Conservation (phyloP, 2,888 invertebrate genomes). For the Halocaridina rubra region DNA sequence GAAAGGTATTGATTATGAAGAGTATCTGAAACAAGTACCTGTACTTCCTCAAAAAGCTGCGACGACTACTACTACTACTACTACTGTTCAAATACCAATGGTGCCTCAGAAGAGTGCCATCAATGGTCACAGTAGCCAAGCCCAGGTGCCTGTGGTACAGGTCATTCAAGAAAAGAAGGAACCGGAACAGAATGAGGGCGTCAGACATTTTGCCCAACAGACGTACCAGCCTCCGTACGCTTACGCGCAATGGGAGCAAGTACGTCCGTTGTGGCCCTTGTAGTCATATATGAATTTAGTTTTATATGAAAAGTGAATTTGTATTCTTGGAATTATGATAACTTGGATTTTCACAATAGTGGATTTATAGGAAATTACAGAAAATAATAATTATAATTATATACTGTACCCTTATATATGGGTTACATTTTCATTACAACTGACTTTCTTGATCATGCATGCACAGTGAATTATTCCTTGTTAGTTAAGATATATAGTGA, state of each 20-base stretch:
- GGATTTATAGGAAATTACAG: no score
- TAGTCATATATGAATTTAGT: constrained; percentile 25
- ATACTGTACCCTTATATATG: no score
- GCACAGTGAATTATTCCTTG: no score
- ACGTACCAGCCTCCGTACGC: constrained; percentile 44
- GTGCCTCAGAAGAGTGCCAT: neutral
- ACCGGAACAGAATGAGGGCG: constrained; percentile 25
- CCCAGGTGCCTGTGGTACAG: constrained; percentile 1
- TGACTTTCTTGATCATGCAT: no score
- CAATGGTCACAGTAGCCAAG: constrained; percentile 17
- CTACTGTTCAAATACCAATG: neutral
- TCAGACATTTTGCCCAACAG: constrained; percentile 39
- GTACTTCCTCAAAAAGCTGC: constrained; percentile 25
- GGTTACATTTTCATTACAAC: no score
- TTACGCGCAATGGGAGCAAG: constrained; percentile 51
- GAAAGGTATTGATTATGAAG: constrained; percentile 31
- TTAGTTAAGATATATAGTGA: no score
- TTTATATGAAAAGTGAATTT: neutral
- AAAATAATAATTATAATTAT: no score
- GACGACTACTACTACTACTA: no score
- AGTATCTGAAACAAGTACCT: constrained; percentile 31
- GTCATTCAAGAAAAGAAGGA: constrained; percentile 11
- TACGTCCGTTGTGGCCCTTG: constrained; percentile 47
- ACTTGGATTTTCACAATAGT: no score
- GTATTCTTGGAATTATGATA: no score